A percentile compares a stretch with the other conserved stretches of the same genome.
These are phyloP conservation scores for Hypsibius dujardini DNA, from an alignment of 1,140 invertebrate species.

Conservation along the genomic window DNA sequence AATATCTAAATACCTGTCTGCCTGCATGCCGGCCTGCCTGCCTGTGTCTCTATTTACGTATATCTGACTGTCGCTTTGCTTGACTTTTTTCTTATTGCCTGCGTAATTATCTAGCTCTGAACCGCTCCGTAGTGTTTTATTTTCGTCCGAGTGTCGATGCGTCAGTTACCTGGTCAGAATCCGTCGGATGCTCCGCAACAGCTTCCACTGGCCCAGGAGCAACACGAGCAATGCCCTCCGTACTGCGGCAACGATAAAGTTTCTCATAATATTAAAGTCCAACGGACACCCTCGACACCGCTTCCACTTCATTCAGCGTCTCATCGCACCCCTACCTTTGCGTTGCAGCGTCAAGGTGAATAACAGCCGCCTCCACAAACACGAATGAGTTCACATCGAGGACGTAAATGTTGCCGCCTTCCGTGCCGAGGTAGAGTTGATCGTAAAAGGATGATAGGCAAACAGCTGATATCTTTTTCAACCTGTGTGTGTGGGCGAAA, in stretches of 20 bases:
- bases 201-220: conserved; percentile 87
- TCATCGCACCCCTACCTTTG: conserved; percentile 52
- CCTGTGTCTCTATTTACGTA: too few relatives aligned
- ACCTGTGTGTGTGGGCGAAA: conserved; percentile 24
- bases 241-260: conserved; percentile 40
- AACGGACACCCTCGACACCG: too few relatives aligned
- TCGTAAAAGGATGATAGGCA: conserved; percentile 58
- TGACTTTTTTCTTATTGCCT: too few relatives aligned
- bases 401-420: conserved; percentile 82
- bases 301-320: too few relatives aligned
- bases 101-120: too few relatives aligned
- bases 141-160: too few relatives aligned
- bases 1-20: too few relatives aligned
- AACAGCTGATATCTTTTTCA: conserved; percentile 68
- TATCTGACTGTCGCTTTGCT: too few relatives aligned
- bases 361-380: conserved; percentile 61
- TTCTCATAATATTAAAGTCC: too few relatives aligned
- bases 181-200: conserved; percentile 63
- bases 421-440: conserved; percentile 72
- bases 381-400: conserved; percentile 63
- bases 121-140: too few relatives aligned
- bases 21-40: too few relatives aligned
- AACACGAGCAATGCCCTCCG: conserved; percentile 77
- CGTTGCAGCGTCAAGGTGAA: conserved; percentile 87
- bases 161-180: conserved; percentile 43